Evolutionary conservation across 2,797 vertebrate genomes (phyloP).

Genomic region (Kryptolebias ocellatus): DNA sequence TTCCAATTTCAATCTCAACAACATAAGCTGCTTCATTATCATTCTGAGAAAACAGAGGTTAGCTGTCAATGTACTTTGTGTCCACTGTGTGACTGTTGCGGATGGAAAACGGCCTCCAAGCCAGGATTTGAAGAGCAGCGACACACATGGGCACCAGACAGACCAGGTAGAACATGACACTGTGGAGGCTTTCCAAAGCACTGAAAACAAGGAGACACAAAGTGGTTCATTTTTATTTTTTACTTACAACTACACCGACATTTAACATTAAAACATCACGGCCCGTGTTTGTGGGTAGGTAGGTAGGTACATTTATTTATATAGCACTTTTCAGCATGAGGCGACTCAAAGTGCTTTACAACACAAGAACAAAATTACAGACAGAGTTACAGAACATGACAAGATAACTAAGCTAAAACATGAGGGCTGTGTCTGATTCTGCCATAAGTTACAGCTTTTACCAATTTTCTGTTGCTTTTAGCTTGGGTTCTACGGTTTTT

Average conservation of each 20-base stretch:
- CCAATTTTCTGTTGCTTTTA: too few relatives aligned
- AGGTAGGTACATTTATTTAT: too few relatives aligned
- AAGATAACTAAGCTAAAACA: too few relatives aligned
- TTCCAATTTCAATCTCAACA: background rate
- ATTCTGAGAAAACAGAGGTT: slow-evolving; percentile 3
- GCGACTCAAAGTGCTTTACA: too few relatives aligned
- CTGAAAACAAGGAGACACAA: slow-evolving; percentile 67
- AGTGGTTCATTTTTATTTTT: slow-evolving; percentile 7
- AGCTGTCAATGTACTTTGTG: slow-evolving; percentile 77
- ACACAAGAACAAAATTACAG: too few relatives aligned
- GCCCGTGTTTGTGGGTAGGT: background rate
- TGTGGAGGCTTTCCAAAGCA: slow-evolving; percentile 79
- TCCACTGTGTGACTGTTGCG: slow-evolving; percentile 84
- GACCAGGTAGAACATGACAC: slow-evolving; percentile 88
- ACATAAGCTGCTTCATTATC: background rate
- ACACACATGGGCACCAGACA: slow-evolving; percentile 87
- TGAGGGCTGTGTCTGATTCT: background rate
- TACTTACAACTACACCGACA: background rate
- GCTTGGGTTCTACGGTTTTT: too few relatives aligned
- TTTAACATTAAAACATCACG: background rate
- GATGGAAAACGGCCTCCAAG: slow-evolving; percentile 89
- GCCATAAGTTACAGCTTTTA: background rate
- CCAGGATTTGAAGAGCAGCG: slow-evolving; percentile 81
- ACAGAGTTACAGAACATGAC: too few relatives aligned
- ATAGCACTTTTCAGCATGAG: too few relatives aligned